Percentiles rank a stretch among this genome's conserved stretches.
phyloP scores from a whole-genome alignment of 2,797 vertebrate genomes.

The Mus minutoides region DNA sequence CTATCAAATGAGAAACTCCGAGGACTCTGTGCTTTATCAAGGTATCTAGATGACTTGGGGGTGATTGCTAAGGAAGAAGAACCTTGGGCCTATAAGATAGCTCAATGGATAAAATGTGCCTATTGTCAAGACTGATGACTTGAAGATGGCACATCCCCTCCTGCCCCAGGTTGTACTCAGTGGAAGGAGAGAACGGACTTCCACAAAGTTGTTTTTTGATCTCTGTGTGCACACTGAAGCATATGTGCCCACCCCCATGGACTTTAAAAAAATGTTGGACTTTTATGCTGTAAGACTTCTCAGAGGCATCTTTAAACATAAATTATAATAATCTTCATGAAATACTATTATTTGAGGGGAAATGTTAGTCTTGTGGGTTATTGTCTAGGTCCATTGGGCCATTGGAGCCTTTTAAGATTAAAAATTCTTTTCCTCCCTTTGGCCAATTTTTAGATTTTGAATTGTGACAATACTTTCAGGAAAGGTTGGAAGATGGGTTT shows the following conservation, averaged over 20 bases:
- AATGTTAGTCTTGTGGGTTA: not conserved
- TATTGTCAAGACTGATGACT: not conserved
- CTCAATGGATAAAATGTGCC: not conserved
- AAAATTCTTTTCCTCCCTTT: not conserved
- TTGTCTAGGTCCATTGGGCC: not conserved
- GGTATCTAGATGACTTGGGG: not conserved
- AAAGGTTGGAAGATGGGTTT: slow-evolving; percentile 28
- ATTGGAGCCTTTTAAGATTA: not conserved
- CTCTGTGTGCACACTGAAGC: not conserved
- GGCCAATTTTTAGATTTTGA: not conserved
- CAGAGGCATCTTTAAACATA: not conserved
- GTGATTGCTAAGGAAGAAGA: not conserved
- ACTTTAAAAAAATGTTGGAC: not conserved
- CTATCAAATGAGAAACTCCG: not conserved
- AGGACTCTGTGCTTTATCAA: not conserved
- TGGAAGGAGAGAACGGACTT: not conserved
- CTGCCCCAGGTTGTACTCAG: not conserved
- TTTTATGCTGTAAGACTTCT: not conserved
- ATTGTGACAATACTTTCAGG: not conserved
- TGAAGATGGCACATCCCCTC: no score
- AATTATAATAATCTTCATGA: not conserved
- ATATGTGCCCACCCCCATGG: not conserved
- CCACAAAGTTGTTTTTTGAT: not conserved
- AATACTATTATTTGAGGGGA: not conserved
- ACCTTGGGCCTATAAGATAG: not conserved